Percentiles rank a stretch among this genome's conserved stretches.
Conservation (phyloP, 1,140 invertebrate genomes). For the Limonius californicus region DNA sequence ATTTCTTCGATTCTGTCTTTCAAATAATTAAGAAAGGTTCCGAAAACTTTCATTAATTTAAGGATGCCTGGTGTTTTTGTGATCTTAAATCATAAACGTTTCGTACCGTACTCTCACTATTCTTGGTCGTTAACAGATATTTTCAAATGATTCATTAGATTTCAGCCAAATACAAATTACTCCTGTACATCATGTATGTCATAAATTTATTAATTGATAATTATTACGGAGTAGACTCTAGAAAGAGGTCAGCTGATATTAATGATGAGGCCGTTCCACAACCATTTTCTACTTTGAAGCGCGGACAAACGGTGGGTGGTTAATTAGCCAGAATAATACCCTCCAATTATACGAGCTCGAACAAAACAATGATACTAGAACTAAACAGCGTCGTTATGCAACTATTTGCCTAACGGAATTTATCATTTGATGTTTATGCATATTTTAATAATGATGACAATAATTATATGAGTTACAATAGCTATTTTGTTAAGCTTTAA, state of each 20-base stretch:
- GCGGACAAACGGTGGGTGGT: conserved; percentile 18
- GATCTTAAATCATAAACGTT: too few relatives aligned
- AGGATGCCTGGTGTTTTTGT: too few relatives aligned
- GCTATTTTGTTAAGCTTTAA: too few relatives aligned
- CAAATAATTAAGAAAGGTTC: too few relatives aligned
- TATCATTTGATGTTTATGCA: conserved; percentile 2
- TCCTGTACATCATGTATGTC: conserved; percentile 19
- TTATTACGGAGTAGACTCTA: conserved; percentile 6
- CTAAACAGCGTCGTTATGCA: conserved; percentile 23
- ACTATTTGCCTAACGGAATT: conserved; percentile 4
- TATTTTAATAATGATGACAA: conserved; percentile 6
- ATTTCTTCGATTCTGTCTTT: too few relatives aligned
- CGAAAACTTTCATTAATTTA: too few relatives aligned
- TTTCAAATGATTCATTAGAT: conserved; percentile 5
- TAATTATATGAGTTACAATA: conserved; percentile 1
- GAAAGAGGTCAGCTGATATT: conserved; percentile 16
- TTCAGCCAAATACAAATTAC: conserved; percentile 16
- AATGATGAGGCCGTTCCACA: conserved; percentile 8
- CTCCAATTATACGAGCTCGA: not conserved
- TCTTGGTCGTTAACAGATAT: not conserved
- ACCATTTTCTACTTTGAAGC: not conserved
- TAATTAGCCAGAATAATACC: conserved; percentile 28
- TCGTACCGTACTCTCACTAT: not conserved
- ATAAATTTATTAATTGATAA: conserved; percentile 27
- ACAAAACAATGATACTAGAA: conserved; percentile 22